Evolutionary conservation across 2,888 invertebrate genomes (phyloP).

Genomic region (Phortica magna): DNA sequence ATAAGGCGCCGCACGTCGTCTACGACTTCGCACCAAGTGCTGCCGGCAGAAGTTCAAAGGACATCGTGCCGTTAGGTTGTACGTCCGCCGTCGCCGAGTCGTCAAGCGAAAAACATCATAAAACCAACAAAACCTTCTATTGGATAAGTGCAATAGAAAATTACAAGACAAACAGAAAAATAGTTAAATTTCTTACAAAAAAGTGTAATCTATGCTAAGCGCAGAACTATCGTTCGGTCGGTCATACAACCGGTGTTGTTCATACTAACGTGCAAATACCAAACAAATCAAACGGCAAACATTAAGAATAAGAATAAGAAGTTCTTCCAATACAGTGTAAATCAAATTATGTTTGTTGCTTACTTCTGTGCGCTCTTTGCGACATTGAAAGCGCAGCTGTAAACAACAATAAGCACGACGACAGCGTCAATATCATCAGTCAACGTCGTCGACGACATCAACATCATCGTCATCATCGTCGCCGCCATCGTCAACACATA

Average conservation of each 20-base stretch:
- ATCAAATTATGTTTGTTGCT: not conserved
- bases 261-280: no score
- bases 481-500: not conserved
- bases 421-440: no score
- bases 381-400: conserved; percentile 1
- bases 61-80: conserved; percentile 76
- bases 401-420: conserved; percentile 26
- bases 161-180: no score
- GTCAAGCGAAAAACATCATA: conserved; percentile 5
- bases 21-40: conserved; percentile 46
- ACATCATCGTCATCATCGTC: not conserved
- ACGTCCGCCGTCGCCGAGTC: conserved; percentile 45
- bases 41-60: conserved; percentile 75
- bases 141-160: not conserved
- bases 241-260: no score
- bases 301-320: not conserved
- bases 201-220: no score
- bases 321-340: no score
- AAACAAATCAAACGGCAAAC: no score
- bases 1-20: conserved; percentile 58
- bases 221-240: no score
- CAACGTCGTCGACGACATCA: not conserved
- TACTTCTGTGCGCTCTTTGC: conserved; percentile 23
- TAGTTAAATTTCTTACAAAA: no score
- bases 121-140: conserved; percentile 14